Evolutionary conservation across 2,797 vertebrate species (phyloP).

Genomic region (Dendrocincla fuliginosa): DNA sequence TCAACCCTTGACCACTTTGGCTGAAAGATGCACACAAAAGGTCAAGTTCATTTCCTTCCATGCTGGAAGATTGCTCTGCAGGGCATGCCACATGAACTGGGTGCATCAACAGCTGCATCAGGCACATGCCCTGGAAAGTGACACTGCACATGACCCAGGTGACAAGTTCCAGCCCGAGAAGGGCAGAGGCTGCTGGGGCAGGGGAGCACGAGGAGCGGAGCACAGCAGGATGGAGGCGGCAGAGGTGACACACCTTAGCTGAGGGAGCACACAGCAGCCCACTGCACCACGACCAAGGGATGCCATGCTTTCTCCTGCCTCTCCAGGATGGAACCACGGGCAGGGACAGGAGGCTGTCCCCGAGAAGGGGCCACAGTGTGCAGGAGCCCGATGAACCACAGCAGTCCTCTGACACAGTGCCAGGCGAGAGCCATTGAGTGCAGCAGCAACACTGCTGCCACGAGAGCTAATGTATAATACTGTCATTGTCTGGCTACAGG

Average conservation of each 20-base stretch:
- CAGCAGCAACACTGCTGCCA: not conserved
- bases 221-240: not conserved
- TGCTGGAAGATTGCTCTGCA: not conserved
- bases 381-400: not conserved
- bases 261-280: not conserved
- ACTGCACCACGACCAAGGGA: not conserved
- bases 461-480: not conserved
- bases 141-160: fast-evolving
- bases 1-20: not conserved
- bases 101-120: not conserved
- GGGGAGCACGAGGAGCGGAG: not conserved
- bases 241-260: not conserved
- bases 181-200: not conserved
- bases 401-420: not conserved
- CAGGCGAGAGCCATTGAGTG: not conserved
- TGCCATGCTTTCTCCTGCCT: not conserved
- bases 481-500: constrained; percentile 32
- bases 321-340: not conserved
- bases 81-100: not conserved
- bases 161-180: not conserved
- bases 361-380: not conserved
- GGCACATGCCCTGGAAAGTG: not conserved
- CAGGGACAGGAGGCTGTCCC: not conserved
- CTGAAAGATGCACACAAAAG: not conserved
- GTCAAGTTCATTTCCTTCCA: not conserved